Base-by-base conservation (phyloP, 2,113 vertebrate species). In the Syngnathus scovelli region DNA sequence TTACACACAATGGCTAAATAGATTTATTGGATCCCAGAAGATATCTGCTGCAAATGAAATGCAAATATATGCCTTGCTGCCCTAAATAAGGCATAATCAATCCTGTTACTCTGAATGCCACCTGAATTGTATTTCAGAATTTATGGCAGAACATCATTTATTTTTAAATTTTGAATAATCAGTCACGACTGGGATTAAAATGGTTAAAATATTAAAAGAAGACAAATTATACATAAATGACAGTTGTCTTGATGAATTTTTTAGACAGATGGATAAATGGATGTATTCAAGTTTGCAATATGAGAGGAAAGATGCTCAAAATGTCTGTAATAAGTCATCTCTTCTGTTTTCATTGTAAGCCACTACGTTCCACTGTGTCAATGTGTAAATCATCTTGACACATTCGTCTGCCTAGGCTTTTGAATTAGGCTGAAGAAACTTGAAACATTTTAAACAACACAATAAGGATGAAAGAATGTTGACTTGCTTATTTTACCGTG, bases 1-100 rank as follows among this genome's bases (percentile, higher is more conserved):
- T 86, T 70, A 72, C 68, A 75, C 70, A 74, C 75, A 86, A 74
- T 85, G 72, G 72, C 72, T 67, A 61, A 78, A 51, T 62, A 58
- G 65, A 75, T 86, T 69, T 75, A 74, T 69, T 67, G 5, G 67
- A 33, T 75, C 66, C 68, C 74, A 66, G 15, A 66, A 58, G 71
- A 70, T 49, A 48, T 77, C 38, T 60, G 36, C 21, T 62, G 12
- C 23, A 66, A 80, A 63, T 37, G 41, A 56, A 33, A 33, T 10
- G 55, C 33, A 58, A 33, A 33, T 49, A 78, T 81, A 38, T 58
- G 10, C 67, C 52, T 75, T 74, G 38, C 33, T 74, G 63, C 19
- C 64, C 68, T 67, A 67, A 15, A 80, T 77, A 60, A 60, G 68
- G 70, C 63, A 68, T 75, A 65, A 77, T 73, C 62, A 77, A 77